A percentile compares a stretch with the other conserved stretches of the same genome.
These are phyloP conservation scores for Leptoclinus maculatus DNA, from an alignment of 2,797 vertebrate species.

Conservation along the genomic window DNA sequence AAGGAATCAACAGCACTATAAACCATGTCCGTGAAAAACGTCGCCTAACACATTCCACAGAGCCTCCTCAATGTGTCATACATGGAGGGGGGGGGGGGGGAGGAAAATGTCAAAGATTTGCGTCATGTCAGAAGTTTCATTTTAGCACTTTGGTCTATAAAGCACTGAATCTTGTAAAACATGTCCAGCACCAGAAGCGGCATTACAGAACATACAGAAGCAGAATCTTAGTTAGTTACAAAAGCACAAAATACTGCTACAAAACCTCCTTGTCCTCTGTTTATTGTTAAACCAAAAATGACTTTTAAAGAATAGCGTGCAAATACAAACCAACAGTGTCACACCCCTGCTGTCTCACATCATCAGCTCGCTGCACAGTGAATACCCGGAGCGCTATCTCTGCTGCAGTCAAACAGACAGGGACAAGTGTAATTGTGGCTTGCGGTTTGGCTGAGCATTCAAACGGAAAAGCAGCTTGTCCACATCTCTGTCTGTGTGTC, in stretches of 20 bases:
- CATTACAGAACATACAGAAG: neutral
- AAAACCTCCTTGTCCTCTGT: neutral
- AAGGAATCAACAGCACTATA: constrained; percentile 39
- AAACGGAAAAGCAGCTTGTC: constrained; percentile 79
- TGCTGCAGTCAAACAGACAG: constrained; percentile 71
- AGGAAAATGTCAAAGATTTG: neutral
- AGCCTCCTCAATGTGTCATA: constrained; percentile 23
- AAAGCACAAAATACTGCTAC: neutral
- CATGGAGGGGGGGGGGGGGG: neutral
- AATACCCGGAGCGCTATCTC: constrained; percentile 49
- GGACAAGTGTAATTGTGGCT: constrained; percentile 81
- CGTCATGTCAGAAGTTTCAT: neutral
- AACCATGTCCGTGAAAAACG: constrained; percentile 50
- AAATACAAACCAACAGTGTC: constrained; percentile 11
- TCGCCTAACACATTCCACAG: constrained; percentile 47
- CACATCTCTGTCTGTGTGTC: constrained; percentile 75
- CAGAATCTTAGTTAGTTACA: neutral
- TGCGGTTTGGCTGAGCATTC: constrained; percentile 79
- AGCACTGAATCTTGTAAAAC: neutral
- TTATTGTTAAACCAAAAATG: neutral
- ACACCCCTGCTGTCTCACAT: constrained; percentile 39
- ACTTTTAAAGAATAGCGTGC: constrained; percentile 16
- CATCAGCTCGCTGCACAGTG: constrained; percentile 22
- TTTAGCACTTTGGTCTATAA: neutral
- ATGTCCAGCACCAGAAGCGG: neutral